A percentile compares a stretch with the other conserved stretches of the same genome.
Conservation (phyloP, 2,888 invertebrate species). For the Piscicola geometra region DNA sequence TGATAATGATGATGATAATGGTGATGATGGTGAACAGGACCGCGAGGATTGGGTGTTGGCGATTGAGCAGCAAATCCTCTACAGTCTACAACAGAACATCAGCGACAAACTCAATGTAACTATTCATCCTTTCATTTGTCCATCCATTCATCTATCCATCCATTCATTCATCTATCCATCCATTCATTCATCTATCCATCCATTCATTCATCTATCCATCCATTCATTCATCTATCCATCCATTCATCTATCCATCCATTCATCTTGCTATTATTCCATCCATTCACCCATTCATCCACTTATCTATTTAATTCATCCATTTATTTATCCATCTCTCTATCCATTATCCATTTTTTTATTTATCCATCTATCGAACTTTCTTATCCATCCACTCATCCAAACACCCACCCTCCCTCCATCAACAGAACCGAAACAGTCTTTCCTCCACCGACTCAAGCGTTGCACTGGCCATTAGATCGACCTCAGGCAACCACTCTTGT, state of each 20-base stretch:
- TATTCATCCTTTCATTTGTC: conserved; percentile 5
- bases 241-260: conserved; percentile 34
- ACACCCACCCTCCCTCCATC: not conserved
- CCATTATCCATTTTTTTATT: conserved; percentile 1
- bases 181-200: conserved; percentile 3
- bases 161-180: conserved; percentile 40
- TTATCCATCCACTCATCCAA: not conserved
- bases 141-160: conserved; percentile 9
- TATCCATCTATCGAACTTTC: not conserved
- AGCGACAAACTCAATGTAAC: conserved; percentile 59
- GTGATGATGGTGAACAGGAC: conserved; percentile 61
- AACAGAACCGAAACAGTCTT: conserved; percentile 30
- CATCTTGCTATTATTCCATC: conserved; percentile 13
- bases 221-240: conserved; percentile 11
- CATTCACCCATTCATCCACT: not conserved
- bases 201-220: conserved; percentile 4
- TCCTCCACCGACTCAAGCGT: conserved; percentile 32
- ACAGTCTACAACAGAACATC: conserved; percentile 71
- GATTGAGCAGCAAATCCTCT: conserved; percentile 89
- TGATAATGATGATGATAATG: too few relatives aligned
- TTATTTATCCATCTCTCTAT: not conserved
- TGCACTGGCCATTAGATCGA: conserved; percentile 37
- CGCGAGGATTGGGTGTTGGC: conserved; percentile 92
- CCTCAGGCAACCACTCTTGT: conserved; percentile 41
- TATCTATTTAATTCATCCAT: conserved; percentile 1